Conservation (phyloP, 2,888 invertebrate species). For the Ophion obscuratus region DNA sequence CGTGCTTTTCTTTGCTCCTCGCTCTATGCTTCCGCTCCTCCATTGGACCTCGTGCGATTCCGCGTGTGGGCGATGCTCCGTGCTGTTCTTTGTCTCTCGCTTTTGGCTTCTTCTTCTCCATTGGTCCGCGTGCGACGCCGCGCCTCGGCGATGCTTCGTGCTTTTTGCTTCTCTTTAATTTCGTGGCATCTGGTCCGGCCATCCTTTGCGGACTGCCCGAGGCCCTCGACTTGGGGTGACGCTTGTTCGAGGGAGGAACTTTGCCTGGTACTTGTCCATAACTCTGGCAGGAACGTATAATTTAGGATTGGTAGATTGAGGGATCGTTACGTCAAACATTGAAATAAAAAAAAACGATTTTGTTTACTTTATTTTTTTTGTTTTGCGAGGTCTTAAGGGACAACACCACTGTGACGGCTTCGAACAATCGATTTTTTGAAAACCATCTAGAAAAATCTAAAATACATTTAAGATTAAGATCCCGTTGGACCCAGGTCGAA, state of each 20-base stretch:
- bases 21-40: background rate
- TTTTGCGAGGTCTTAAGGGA: no score
- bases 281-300: slow-evolving; percentile 61
- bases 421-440: no score
- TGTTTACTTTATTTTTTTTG: no score
- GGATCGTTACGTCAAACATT: background rate
- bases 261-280: slow-evolving; percentile 74
- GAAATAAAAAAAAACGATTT: slow-evolving; percentile 10
- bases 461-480: no score
- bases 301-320: background rate
- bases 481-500: no score
- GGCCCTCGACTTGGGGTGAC: background rate
- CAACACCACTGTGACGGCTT: no score
- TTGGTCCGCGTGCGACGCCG: background rate
- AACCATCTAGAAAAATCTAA: no score
- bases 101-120: background rate
- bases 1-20: background rate
- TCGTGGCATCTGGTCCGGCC: background rate
- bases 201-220: background rate
- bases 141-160: background rate
- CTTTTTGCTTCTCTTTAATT: background rate
- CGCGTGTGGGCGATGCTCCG: background rate
- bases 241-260: background rate
- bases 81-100: background rate
- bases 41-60: background rate